These are phyloP conservation scores for Pseudomyrmex dendroicus DNA, from an alignment of 1,140 invertebrate species.

Conservation along the genomic window DNA sequence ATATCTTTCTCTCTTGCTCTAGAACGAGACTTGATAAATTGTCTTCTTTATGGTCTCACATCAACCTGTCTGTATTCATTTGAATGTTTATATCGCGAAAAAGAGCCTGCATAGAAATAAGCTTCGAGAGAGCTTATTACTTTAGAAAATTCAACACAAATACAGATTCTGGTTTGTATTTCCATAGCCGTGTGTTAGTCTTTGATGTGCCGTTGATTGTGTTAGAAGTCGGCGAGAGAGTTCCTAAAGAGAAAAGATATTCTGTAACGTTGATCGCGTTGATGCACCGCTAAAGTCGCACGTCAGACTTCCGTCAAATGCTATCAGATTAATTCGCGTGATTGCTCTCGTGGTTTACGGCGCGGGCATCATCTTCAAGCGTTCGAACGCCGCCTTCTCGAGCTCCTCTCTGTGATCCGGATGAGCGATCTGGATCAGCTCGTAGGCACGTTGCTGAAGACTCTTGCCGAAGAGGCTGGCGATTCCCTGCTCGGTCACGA, in stretches of 20 bases:
- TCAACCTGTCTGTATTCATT: too few species aligned
- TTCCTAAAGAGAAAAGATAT: slow-evolving; percentile 24
- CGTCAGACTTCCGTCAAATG: slow-evolving; percentile 38
- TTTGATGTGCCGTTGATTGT: too few species aligned
- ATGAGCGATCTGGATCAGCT: slow-evolving; percentile 95
- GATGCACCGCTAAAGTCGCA: neutral
- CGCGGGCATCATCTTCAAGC: slow-evolving; percentile 94
- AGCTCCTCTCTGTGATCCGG: slow-evolving; percentile 94
- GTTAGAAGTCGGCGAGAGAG: slow-evolving; percentile 9
- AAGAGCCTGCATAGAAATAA: too few species aligned
- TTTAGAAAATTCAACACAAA: too few species aligned
- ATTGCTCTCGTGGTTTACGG: slow-evolving; percentile 65
- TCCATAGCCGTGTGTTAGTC: too few species aligned
- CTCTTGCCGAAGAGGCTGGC: slow-evolving; percentile 97
- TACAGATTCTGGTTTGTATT: too few species aligned
- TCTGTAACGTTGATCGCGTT: neutral
- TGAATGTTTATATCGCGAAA: too few species aligned
- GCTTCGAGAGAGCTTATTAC: too few species aligned
- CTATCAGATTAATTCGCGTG: slow-evolving; percentile 42
- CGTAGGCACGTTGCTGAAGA: slow-evolving; percentile 95
- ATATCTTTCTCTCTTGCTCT: neutral
- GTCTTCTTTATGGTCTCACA: too few species aligned
- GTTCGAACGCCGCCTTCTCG: slow-evolving; percentile 95
- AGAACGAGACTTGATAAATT: neutral
- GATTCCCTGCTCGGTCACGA: slow-evolving; percentile 97